phyloP scores from a whole-genome alignment of 2,888 invertebrate species.

The Bombylius major region DNA sequence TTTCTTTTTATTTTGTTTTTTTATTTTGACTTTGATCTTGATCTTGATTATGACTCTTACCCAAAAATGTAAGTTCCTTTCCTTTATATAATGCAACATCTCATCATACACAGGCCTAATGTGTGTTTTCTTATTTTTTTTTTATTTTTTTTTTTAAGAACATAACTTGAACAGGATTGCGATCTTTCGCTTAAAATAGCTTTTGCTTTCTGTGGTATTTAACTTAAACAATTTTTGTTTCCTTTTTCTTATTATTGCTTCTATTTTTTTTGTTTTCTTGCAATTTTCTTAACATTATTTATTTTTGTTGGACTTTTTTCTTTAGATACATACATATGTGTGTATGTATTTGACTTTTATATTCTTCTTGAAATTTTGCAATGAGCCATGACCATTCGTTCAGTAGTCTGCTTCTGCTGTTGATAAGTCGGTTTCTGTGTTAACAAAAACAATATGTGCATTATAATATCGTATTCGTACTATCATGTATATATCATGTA shows the following conservation, averaged over 20 bases:
- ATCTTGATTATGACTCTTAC: neutral
- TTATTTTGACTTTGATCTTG: neutral
- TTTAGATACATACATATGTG: no score
- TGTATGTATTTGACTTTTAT: no score
- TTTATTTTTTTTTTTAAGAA: no score
- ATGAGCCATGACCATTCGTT: neutral
- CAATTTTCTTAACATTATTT: no score
- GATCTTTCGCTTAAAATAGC: neutral
- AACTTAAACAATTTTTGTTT: neutral
- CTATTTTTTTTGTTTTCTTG: no score
- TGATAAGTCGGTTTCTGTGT: constrained; percentile 9
- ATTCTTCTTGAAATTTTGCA: neutral
- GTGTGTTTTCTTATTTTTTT: no score
- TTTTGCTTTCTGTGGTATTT: neutral
- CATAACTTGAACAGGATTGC: no score
- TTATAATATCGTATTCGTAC: neutral
- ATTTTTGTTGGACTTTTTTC: no score
- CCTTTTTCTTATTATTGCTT: neutral
- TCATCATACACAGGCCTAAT: no score
- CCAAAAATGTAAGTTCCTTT: neutral
- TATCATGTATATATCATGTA: neutral
- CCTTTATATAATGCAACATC: no score
- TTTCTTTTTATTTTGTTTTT: no score
- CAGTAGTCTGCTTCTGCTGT: constrained; percentile 3
- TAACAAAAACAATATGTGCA: neutral